phyloP scores from a whole-genome alignment of 2,797 vertebrate species.

The Lepidocolaptes lacrymiger region DNA sequence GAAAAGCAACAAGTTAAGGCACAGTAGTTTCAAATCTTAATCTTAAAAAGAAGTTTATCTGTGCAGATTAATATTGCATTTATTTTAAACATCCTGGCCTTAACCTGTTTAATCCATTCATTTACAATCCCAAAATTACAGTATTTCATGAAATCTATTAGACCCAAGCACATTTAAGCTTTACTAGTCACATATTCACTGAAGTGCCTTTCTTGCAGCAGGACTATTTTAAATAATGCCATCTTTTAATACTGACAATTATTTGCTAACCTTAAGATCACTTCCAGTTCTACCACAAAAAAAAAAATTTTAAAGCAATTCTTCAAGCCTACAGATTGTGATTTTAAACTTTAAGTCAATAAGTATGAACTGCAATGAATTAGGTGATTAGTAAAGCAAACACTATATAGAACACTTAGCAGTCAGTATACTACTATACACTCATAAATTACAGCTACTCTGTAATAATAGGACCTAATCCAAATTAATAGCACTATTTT shows the following conservation, averaged over 20 bases:
- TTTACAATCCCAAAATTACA: constrained; percentile 80
- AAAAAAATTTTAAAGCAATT: constrained; percentile 82
- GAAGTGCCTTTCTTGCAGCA: constrained; percentile 82
- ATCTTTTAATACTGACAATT: constrained; percentile 87
- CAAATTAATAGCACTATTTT: constrained; percentile 84
- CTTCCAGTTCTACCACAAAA: constrained; percentile 81
- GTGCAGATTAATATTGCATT: constrained; percentile 85
- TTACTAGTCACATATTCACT: constrained; percentile 90
- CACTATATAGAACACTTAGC: constrained; percentile 84
- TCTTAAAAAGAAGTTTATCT: constrained; percentile 76
- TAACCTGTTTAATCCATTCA: constrained; percentile 80
- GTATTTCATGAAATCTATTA: constrained; percentile 79
- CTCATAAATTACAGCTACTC: constrained; percentile 80
- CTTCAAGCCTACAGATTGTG: constrained; percentile 80
- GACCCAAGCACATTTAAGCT: constrained; percentile 80
- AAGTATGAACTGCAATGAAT: constrained; percentile 86
- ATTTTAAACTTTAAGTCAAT: constrained; percentile 81
- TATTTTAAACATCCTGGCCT: constrained; percentile 80
- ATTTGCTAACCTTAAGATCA: constrained; percentile 81
- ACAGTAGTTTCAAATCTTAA: constrained; percentile 86
- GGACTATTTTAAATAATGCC: constrained; percentile 81
- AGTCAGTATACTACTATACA: constrained; percentile 87
- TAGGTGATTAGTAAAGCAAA: constrained; percentile 93
- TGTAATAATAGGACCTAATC: constrained; percentile 76
- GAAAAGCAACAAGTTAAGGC: constrained; percentile 89